Evolutionary conservation across 2,797 vertebrate genomes (phyloP), one percentile per base, ranked within the genome.

Genomic region (Coregonus suidteri): DNA sequence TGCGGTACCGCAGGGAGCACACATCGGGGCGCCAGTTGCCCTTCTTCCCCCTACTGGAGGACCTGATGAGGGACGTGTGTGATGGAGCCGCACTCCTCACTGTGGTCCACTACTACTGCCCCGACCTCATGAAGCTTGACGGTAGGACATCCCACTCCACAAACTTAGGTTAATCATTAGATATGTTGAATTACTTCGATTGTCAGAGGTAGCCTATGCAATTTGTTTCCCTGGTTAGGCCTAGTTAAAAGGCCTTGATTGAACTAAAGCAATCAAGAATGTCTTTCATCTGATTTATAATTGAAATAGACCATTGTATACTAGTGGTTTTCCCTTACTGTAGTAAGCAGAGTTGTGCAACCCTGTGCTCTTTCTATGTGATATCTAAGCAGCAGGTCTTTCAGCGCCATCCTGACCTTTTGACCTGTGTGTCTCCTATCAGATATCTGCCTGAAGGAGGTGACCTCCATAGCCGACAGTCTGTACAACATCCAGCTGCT

Each of bases 391-490:
- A 15, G 59, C 64, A 20, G 79, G 76, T 88, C 85, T 87, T 77
- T 52, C 83, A 87, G 80, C 75, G 31, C 73, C 81, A 41, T 85
- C 76, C 86, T 71, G 16, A 77, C 53, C 2, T 20, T 70, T 52
- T 71, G 4, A 53, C 18, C 56, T 7, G 16, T 59, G 4, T 74
- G 53, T 52, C 70, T 83, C 75, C 83, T 54, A 85, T 82, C 79
- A 99, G 98, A 99, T 90, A 96, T 99, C 85, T 99, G 97, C 89
- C 90, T 99, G 91, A 99, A 98, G 94, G 97, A 99, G 91, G 96
- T 96, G 4, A 93, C 95, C 0, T 99, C 98, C 0, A 96, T 98
- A 75, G 97, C 97, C 3, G 98, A 99, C 91, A 99, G 96, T 79
- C 93, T 99, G 79, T 98, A 98, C 83, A 99, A 99, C 83, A 97